These are phyloP conservation scores for Pasiphila rectangulata DNA, from an alignment of 2,888 invertebrate genomes.

Conservation along the genomic window DNA sequence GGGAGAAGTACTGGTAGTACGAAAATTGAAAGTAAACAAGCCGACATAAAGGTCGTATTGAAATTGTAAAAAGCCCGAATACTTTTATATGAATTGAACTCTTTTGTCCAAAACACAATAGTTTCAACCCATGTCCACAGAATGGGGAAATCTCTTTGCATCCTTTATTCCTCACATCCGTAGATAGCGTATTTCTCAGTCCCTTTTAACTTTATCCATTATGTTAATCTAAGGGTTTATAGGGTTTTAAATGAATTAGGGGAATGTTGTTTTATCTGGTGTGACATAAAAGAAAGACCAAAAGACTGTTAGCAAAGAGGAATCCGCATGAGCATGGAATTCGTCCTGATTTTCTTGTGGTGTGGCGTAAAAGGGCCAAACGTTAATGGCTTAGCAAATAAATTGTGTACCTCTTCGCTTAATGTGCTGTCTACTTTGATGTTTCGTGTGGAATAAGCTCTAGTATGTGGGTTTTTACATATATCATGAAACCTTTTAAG, in stretches of 20 bases:
- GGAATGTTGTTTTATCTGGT: conserved; percentile 50
- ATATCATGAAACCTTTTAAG: neutral
- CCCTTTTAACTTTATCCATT: conserved; percentile 68
- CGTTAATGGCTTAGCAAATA: conserved; percentile 16
- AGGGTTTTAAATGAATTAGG: conserved; percentile 61
- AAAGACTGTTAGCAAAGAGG: conserved; percentile 41
- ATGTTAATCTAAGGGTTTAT: conserved; percentile 69
- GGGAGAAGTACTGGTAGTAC: neutral
- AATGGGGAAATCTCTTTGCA: conserved; percentile 59
- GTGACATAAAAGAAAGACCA: conserved; percentile 40
- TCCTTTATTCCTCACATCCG: conserved; percentile 51
- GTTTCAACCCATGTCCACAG: conserved; percentile 55
- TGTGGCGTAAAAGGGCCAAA: conserved; percentile 16
- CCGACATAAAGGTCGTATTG: conserved; percentile 17
- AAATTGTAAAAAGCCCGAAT: conserved; percentile 33
- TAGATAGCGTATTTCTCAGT: conserved; percentile 60
- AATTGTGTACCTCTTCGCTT: conserved; percentile 3
- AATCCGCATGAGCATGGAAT: conserved; percentile 23
- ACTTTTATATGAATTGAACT: conserved; percentile 46
- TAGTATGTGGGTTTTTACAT: too few relatives aligned
- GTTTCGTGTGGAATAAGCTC: conserved; percentile 1
- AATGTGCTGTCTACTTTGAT: conserved; percentile 15
- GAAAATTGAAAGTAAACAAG: conserved; percentile 15
- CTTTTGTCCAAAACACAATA: conserved; percentile 63
- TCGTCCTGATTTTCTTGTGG: conserved; percentile 25